Percentiles rank a stretch among this genome's conserved stretches.
These are phyloP conservation scores for Drosophila limbata DNA, from an alignment of 2,888 invertebrate genomes.

Conservation along the genomic window DNA sequence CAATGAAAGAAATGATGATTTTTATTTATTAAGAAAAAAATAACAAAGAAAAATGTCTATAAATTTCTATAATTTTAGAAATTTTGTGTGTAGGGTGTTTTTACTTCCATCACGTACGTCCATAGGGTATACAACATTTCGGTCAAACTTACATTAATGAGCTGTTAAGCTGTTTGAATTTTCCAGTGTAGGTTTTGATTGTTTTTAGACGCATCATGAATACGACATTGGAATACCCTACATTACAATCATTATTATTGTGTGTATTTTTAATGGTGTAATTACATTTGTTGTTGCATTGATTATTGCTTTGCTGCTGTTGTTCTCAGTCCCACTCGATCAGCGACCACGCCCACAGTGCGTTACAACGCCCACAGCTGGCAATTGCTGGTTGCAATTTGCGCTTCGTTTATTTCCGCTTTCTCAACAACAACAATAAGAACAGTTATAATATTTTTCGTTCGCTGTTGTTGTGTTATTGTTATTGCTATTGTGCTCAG, in stretches of 20 bases:
- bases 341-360: slow-evolving; percentile 11
- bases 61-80: no score
- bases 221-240: slow-evolving; percentile 9
- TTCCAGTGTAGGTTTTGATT: slow-evolving; percentile 3
- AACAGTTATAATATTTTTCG: slow-evolving; percentile 40
- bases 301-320: slow-evolving; percentile 12
- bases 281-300: slow-evolving; percentile 14
- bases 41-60: no score
- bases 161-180: background rate
- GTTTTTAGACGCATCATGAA: background rate
- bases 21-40: no score
- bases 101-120: background rate
- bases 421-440: slow-evolving; percentile 28
- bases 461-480: slow-evolving; percentile 20
- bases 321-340: background rate
- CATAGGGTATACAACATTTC: background rate
- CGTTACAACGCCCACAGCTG: slow-evolving; percentile 23
- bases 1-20: no score
- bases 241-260: background rate
- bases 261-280: slow-evolving; percentile 1
- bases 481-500: slow-evolving; percentile 29
- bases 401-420: slow-evolving; percentile 28
- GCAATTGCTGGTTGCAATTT: slow-evolving; percentile 22
- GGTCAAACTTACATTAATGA: background rate
- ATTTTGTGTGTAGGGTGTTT: background rate